Evolutionary conservation across 2,888 invertebrate genomes (phyloP), one percentile per base, ranked within the genome.

Genomic region (Orchesella flavescens): DNA sequence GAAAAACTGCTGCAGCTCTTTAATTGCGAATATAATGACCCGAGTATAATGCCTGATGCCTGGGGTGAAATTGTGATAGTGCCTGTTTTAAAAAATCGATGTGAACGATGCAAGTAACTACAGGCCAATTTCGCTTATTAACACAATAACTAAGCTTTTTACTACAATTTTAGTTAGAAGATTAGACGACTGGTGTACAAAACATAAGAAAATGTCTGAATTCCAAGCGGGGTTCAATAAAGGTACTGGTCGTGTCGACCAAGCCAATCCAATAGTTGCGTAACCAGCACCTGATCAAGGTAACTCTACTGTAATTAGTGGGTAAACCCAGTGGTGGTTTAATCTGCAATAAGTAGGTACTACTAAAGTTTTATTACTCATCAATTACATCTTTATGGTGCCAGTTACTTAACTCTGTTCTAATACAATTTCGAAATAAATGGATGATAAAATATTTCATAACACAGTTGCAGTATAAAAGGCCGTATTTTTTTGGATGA

Each of bases 31-130:
- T 77, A 17, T 34, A 55, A 19, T 1, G 34, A 46, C n/a, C 71
- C 71, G 5, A 12, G 17, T 3, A 23, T 15, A 7, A 76, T 83
- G 59, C 71, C 76, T 21, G 44, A 43, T 1, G 19, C 1, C 2
- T 69, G 68, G 83, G 55, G 68, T 13, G 63, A 76, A 44, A 76
- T 83, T 10, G 12, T 43, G 9, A 65, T 76, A 13, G 63, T 71
- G 3, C 83, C 83, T 83, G 4, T 83, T 77, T 23, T 77, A 83
- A 55, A 83, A 83, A 71, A 68, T 63, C 15, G 75, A 76, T 23
- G 1, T 1, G 1, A 49, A 23, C 1, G 1, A 43, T 0, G 76
- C 83, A 13, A 1, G 12, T 0, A 83, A 83, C 23, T 83, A 83
- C 24, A 53, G 82, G 4, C 76, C 82, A 13, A 83, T 83, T 10